Base-by-base conservation (phyloP, 2,113 vertebrate genomes). In the Urocitellus parryii region DNA sequence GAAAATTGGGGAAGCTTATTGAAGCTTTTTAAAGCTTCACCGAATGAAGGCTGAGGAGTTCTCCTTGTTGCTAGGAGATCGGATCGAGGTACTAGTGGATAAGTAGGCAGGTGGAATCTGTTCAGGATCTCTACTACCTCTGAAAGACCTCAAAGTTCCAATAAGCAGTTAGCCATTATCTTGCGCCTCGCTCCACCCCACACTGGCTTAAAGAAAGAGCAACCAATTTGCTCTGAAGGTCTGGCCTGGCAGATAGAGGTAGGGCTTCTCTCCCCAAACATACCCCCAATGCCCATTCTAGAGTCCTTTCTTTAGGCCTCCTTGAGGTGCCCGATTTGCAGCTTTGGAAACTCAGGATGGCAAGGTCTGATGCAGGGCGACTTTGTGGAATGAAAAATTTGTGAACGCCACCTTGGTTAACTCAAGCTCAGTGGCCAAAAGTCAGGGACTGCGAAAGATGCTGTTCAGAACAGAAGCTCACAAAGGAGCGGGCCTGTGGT, bases 241-340 rank as follows among this genome's bases (percentile, higher is more conserved):
- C 45, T 18, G 17, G 10, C 22, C 0, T 5, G 32, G 18, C 9
- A 48, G 14, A 25, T 0, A 2, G 12, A 32, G 25, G 16, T 0
- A 0, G 5, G 51, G 37, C 8, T 48, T 67, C 1, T 4, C 29
- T 0, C 1, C 14, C 17, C 12, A 32, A 45, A 7, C 67, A 34
- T 9, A 34, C 67, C 32, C 25, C 63, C 29, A 10, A 4, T 2
- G 5, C 2, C 34, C 2, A 8, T 11, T 20, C 0, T 0, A 0
- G 37, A 13, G 70, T 2, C 20, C 32, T 70, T 79, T 42, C 56
- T 29, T 42, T 18, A 27, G 18, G 48, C 29, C 81, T 13, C 37
- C 27, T 5, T 51, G 48, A 12, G 3, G 76, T 1, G 0, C 13
- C 5, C 25, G 3, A 25, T 39, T 13, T 5, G 18, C 27, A 22